Evolutionary conservation across 2,888 invertebrate species (phyloP), one percentile per base, ranked within the genome.

Genomic region (Eulithis testata): DNA sequence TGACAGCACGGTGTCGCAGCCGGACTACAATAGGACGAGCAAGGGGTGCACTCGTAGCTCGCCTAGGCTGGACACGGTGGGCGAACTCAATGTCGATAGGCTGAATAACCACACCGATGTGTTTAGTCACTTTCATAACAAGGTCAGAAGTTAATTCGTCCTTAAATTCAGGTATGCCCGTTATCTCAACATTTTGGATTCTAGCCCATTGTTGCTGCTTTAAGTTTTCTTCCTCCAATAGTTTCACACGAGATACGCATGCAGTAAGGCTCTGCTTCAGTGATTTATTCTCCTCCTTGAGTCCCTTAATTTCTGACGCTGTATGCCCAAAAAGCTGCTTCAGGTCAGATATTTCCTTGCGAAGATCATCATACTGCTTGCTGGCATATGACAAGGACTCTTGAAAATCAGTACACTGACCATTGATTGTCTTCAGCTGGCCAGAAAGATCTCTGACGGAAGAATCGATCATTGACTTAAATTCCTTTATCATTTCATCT

Each of bases 131-230:
- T 43, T 58, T 36, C 12, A n/a, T 3, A 0, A 63, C 49, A 1
- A 63, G 2, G 1, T 49, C 53, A 11, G 54, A 11, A 5, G 54
- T 49, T 6, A n/a, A 11, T 49, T 58, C 58, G 2, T 53, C 53
- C 5, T 49, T 49, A n/a, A 14, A 4, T 7, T 64, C 64, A 8
- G 64, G 64, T 4, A 64, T n/a, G 40, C 64, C 64, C 3, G 54
- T 44, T 0, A 64, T 44, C 12, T 58, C 63, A 11, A 63, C 11
- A 14, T 63, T 63, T 43, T 58, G 63, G 27, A 63, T n/a, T 11
- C 64, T 59, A 3, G n/a, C 9, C 64, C 64, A 64, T 9, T 64
- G 64, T 12, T 64, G 64, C 44, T 64, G 64, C 4, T 11, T 54
- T 7, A 55, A 8, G 21, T 55, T 55, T 1, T 60, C 64, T 7